Base-by-base conservation (phyloP, 1,140 invertebrate genomes). In the Lutraria rhynchaena region DNA sequence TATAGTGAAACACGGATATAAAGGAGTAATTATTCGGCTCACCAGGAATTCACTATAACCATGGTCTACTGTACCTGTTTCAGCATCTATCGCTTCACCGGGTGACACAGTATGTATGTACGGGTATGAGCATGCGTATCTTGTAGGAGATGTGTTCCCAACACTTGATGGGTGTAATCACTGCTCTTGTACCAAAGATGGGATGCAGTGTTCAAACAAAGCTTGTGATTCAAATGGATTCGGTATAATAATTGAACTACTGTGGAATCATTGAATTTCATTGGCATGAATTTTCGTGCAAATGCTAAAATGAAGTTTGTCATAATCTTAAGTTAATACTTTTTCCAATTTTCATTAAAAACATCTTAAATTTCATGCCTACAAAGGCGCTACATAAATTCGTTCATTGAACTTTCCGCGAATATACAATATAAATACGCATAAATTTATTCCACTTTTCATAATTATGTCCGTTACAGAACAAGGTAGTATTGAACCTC, bases 151-250 rank as follows among this genome's bases (percentile, higher is more conserved):
- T 11, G 37, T 58, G n/a, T 84, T 81, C 58, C n/a, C 29, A 33
- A 49, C 82, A 5, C 35, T 63, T 11, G 85, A 86, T 41, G 77
- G 77, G 11, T 86, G 85, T 55, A 86, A 86, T 75, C 63, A 67
- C 27, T 86, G 85, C 41, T 22, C 71, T 11, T 86, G 85, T 70
- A 82, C 82, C 1, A 63, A 71, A 15, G n/a, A 22, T 9, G 85
- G 85, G 19, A 83, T 84, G 80, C 67, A 74, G 33, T 86, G 85
- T 41, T 82, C 85, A 27, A 58, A 19, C 11, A 63, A 81, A 5
- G 65, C 77, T 0, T 86, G 85, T 60, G 58, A 58, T 31, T 53
- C 60, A 15, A 46, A 55, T 0, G 78, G 78, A 17, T 84, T 82
- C 51, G 80, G 82, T 84, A 74, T 27, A 63, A 73, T n/a, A n/a